Base-by-base conservation (phyloP, 2,113 vertebrate species). In the Aphelocoma coerulescens region DNA sequence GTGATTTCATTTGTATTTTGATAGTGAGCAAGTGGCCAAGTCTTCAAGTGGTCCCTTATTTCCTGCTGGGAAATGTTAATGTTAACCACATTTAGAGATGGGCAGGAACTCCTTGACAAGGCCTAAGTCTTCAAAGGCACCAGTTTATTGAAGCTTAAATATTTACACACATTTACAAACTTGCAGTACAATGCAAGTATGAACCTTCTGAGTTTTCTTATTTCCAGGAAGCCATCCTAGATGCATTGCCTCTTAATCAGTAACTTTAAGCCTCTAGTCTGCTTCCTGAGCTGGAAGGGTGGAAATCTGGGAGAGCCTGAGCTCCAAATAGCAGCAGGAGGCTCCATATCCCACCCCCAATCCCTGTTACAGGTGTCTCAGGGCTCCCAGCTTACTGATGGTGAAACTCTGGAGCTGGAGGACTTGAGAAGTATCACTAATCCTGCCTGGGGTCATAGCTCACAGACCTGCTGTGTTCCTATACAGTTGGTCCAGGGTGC, bases 211-310 rank as follows among this genome's bases (percentile, higher is more conserved):
- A 51, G 18, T 35, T 91, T 76, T 87, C 20, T 30, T 1, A 17
- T 81, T 89, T 74, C 32, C 48, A 39, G 26, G 16, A 58, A 54
- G 33, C 28, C 78, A 9, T 85, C 16, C 26, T 81, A 18, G 12
- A 17, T 2, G 1, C 13, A 9, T 41, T 67, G 32, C 22, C 27
- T 58, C 39, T 1, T 1, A 67, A 15, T 35, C 18, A 33, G 28
- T 49, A 21, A 75, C 52, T 88, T 89, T 66, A 65, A 44, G 54
- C 12, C 32, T 80, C 15, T 20, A 49, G 13, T 9, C 23, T 68
- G 21, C 39, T 75, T 79, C 33, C 28, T 65, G 2, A 39, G 10
- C 11, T 67, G 59, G 11, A 18, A 83, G 76, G 19, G 30, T 49
- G 16, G 11, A 22, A 30, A 63, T 75, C 7, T 71, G 33, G 22